Evolutionary conservation across 1,140 invertebrate species (phyloP).

Genomic region (Brachionus plicatilis): DNA sequence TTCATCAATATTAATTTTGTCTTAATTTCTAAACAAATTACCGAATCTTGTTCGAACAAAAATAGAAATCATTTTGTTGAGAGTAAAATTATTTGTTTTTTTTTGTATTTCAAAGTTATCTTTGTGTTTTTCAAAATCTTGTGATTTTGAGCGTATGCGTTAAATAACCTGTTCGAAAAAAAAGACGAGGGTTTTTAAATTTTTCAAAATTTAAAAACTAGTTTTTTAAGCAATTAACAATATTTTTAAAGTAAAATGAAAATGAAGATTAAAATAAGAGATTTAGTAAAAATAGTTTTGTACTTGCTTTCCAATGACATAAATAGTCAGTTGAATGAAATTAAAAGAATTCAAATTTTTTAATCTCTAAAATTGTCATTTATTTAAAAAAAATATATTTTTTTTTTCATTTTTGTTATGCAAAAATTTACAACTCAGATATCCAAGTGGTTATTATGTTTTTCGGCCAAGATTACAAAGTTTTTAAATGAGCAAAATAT

Average conservation of each 20-base stretch:
- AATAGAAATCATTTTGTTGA: background rate
- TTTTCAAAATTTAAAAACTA: background rate
- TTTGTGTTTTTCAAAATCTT: background rate
- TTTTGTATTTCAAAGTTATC: background rate
- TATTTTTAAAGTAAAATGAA: background rate
- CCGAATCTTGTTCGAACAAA: background rate
- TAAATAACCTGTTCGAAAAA: background rate
- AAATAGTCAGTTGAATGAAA: background rate
- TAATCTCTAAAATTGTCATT: background rate
- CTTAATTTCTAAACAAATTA: background rate
- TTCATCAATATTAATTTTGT: background rate
- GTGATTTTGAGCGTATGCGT: background rate
- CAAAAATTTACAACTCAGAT: background rate
- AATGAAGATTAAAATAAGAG: background rate
- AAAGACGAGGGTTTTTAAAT: background rate
- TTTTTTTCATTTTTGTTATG: background rate
- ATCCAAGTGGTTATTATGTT: background rate
- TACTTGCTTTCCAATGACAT: background rate
- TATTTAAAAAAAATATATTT: background rate
- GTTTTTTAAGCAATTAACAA: background rate
- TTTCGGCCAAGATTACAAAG: background rate
- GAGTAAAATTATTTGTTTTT: background rate
- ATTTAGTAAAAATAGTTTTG: conserved; percentile 2
- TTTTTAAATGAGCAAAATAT: background rate
- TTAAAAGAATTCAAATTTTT: background rate